Evolutionary conservation across 64 coral and sea anemone genomes (phyloP), one percentile per base, ranked within the genome.

Genomic region (Porites australiensis): DNA sequence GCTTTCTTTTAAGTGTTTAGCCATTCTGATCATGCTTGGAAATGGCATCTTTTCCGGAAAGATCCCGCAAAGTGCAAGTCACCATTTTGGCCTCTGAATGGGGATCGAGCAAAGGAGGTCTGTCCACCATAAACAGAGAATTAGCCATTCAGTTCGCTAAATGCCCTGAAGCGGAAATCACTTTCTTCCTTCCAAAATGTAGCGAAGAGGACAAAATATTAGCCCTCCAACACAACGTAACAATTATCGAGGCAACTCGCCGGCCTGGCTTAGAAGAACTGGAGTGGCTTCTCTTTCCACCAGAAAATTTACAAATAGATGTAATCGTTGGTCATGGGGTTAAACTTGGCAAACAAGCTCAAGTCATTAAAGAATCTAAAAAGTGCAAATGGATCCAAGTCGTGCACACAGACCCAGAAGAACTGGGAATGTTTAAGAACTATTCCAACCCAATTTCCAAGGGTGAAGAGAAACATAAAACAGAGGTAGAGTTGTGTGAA

Each of bases 341-440:
- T 14, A 54, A 81, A 18, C 77, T 81, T 4, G 59, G n/a, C 13
- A 8, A 58, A 8, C 52, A 81, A 21, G 77, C 77, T 20, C 77
- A 58, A 60, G n/a, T 81, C 2, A 58, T 54, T 9, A 22, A 43
- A 21, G 3, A 58, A 3, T 15, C 23, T 54, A 13, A 22, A 49
- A 54, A 81, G 21, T 81, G 77, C 2, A 81, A 19, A 13, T 58
- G 54, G n/a, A 18, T 81, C 27, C 77, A 81, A 81, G 77, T 81
- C n/a, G 77, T 81, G 4, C 59, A 81, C 37, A 44, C 52, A 55
- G 77, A 81, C 59, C 37, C 43, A 60, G 77, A 81, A 13, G 20
- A 58, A 3, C 52, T 61, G 12, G 77, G n/a, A 43, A 81, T 58
- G 59, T 23, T 23, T 22, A 81, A 80, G 19, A 23, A 44, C 51